A percentile compares a stretch with the other conserved stretches of the same genome.
These are phyloP conservation scores for Dascyllus trimaculatus DNA, from an alignment of 2,113 vertebrate species.

Conservation along the genomic window DNA sequence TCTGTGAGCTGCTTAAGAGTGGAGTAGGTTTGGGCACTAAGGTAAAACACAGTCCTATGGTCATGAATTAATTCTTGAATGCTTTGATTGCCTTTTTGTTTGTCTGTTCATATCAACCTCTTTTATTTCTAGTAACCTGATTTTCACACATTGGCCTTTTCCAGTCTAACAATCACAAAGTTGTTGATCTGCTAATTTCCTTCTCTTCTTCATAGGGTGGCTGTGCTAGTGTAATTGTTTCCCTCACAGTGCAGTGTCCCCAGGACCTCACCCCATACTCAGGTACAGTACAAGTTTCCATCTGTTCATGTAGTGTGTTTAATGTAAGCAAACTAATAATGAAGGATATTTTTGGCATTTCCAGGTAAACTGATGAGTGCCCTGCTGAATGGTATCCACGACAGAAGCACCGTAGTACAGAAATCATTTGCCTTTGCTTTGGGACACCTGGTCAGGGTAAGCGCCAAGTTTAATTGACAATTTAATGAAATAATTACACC, in stretches of 20 bases:
- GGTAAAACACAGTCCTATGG: slow-evolving; percentile 78
- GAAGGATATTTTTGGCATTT: background rate
- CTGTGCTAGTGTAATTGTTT: slow-evolving; percentile 97
- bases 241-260: slow-evolving; percentile 95
- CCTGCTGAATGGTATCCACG: slow-evolving; percentile 92
- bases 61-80: background rate
- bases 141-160: background rate
- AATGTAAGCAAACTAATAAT: background rate
- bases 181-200: no score
- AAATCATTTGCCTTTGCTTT: slow-evolving; percentile 95
- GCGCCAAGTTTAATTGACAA: slow-evolving; percentile 32
- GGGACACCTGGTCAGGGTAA: slow-evolving; percentile 96
- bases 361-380: slow-evolving; percentile 97
- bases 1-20: slow-evolving; percentile 96
- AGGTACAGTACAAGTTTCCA: slow-evolving; percentile 79
- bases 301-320: background rate
- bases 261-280: slow-evolving; percentile 96
- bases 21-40: slow-evolving; percentile 97
- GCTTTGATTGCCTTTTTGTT: background rate
- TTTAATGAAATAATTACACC: background rate
- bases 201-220: slow-evolving; percentile 86
- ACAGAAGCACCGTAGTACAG: slow-evolving; percentile 93
- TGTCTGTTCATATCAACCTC: background rate
- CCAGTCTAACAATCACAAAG: no score
- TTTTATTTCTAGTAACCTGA: background rate